Evolutionary conservation across 2,113 vertebrate genomes (phyloP).

Genomic region (Rhinopomastus cyanomelas): DNA sequence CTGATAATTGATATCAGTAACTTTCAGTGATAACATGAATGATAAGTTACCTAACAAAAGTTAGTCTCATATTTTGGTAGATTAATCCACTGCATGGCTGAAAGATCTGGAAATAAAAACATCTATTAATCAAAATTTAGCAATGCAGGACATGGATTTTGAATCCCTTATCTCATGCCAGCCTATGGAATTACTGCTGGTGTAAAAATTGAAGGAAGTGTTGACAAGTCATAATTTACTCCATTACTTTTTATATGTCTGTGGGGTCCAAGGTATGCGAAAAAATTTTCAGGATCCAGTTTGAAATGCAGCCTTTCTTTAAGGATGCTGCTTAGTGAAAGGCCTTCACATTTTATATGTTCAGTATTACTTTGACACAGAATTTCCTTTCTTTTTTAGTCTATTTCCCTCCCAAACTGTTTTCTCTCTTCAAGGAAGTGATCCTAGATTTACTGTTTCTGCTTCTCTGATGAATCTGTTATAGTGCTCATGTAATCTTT

Average conservation of each 20-base stretch:
- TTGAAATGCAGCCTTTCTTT: not conserved
- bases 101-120: not conserved
- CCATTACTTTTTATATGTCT: not conserved
- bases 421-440: not conserved
- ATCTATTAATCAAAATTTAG: not conserved
- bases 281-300: not conserved
- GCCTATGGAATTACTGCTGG: not conserved
- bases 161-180: fast-evolving
- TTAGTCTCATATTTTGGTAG: not conserved
- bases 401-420: not conserved
- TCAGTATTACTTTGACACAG: not conserved
- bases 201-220: not conserved
- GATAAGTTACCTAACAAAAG: not conserved
- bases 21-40: not conserved
- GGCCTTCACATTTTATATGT: not conserved
- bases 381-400: not conserved
- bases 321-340: not conserved
- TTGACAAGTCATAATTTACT: not conserved
- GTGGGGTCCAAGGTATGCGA: not conserved
- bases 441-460: not conserved
- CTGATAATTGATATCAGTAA: not conserved
- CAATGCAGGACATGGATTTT: not conserved
- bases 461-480: not conserved
- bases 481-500: not conserved
- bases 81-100: not conserved